Base-by-base conservation (phyloP, 2,113 vertebrate genomes). In the Myanophis thanlyinensis region DNA sequence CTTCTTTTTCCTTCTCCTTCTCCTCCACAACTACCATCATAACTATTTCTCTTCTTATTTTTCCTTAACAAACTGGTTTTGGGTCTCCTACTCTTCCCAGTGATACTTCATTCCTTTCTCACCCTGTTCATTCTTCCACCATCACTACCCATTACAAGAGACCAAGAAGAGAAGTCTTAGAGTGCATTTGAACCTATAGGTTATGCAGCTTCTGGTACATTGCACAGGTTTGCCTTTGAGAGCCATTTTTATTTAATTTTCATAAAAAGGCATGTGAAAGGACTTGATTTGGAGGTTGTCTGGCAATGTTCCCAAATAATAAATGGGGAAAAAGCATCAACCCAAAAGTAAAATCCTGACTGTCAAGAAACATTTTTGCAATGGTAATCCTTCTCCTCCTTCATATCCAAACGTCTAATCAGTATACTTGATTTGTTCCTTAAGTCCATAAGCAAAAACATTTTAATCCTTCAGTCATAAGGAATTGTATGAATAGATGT, bases 401-500 rank as follows among this genome's bases (percentile, higher is more conserved):
- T 86, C 53, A 25, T 13, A 46, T 49, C 15, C 18, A 87, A 85
- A 94, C 92, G 96, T 90, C 54, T 90, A 94, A 92, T 94, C 96
- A 95, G 97, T 89, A 93, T 87, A 89, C 93, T 88, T 35, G 86
- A 30, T 88, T 91, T 93, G 94, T 96, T 94, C 91, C 52, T 94
- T 93, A 92, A 86, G 2, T 20, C 90, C 95, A 90, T 96, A 97
- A 96, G 95, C 95, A 93, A 96, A 95, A 51, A 94, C 86, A 91
- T 91, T 89, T 96, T 92, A 95, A 97, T 92, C 95, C 92, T 93
- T 90, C 93, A 92, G 90, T 96, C 96, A 95, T 94, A 44, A 93
- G 97, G 96, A 97, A 96, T 92, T 95, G 97, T 96, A 96, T 97
- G 97, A 97, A 97, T 98, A 97, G 96, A 97, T 97, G 96, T 97